These are phyloP conservation scores for Cyprinodon variegatus DNA, from an alignment of 2,113 vertebrate genomes.

Conservation along the genomic window DNA sequence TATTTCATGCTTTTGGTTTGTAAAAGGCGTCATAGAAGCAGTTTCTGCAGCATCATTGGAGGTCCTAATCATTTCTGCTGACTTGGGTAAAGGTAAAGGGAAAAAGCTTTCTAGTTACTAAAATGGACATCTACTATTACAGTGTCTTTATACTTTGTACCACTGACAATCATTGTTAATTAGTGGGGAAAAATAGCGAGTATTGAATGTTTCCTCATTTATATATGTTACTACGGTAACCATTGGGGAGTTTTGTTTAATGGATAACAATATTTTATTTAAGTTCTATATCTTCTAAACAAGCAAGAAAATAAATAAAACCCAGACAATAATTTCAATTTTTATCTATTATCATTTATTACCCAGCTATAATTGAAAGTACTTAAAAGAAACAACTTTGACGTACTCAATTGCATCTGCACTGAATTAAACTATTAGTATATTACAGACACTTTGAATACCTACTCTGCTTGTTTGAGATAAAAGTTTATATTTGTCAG, in stretches of 20 bases:
- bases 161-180: not conserved
- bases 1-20: slow-evolving; percentile 67
- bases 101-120: not conserved
- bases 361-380: too few species aligned
- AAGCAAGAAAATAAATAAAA: not conserved
- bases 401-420: too few species aligned
- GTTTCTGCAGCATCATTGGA: slow-evolving; percentile 15
- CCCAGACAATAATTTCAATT: not conserved
- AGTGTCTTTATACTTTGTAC: too few species aligned
- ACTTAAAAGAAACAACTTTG: too few species aligned
- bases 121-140: too few species aligned
- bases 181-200: not conserved
- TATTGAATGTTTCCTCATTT: not conserved
- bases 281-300: too few species aligned
- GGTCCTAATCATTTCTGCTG: not conserved
- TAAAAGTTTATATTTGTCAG: not conserved
- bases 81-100: not conserved
- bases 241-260: too few species aligned
- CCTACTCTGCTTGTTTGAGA: not conserved
- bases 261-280: too few species aligned
- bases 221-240: not conserved
- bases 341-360: not conserved
- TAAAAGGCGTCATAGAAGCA: slow-evolving; percentile 38
- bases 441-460: not conserved
- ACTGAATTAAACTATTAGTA: too few species aligned